phyloP scores from a whole-genome alignment of 2,113 vertebrate genomes.

The Gnathonemus longibarbis region DNA sequence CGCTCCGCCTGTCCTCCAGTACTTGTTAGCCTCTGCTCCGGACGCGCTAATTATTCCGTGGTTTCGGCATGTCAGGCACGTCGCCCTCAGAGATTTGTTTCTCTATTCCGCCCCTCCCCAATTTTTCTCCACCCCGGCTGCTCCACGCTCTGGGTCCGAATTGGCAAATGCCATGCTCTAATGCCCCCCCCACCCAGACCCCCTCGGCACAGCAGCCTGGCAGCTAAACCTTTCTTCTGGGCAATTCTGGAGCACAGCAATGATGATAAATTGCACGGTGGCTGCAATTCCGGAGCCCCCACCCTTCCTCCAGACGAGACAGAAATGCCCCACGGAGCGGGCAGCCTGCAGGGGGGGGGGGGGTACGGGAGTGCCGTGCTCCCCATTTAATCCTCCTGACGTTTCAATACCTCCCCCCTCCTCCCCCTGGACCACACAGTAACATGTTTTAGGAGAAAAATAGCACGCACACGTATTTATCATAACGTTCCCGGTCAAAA shows the following conservation, averaged over 20 bases:
- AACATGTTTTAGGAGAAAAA: constrained; percentile 12
- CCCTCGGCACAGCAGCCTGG: neutral
- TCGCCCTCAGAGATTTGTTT: constrained; percentile 19
- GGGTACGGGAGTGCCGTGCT: neutral
- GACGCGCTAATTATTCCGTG: constrained; percentile 34
- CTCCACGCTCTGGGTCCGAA: neutral
- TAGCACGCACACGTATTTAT: constrained; percentile 19
- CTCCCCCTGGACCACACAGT: neutral
- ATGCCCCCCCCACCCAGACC: neutral
- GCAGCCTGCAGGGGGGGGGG: constrained; percentile 20
- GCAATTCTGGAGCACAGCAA: constrained; percentile 34
- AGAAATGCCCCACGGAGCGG: neutral
- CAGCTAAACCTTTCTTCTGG: constrained; percentile 47
- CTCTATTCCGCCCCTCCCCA: neutral
- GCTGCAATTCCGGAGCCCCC: constrained; percentile 37
- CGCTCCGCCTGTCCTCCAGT: neutral
- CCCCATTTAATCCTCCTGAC: constrained; percentile 44
- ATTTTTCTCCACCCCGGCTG: neutral
- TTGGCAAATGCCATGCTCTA: neutral
- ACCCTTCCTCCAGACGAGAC: neutral
- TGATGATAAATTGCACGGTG: constrained; percentile 40
- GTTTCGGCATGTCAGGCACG: constrained; percentile 24
- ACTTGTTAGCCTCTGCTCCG: constrained; percentile 26
- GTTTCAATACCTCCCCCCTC: constrained; percentile 36
- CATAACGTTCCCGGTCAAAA: constrained; percentile 16